These are phyloP conservation scores for Pelodytes ibericus DNA, from an alignment of 2,797 vertebrate species.

Conservation along the genomic window DNA sequence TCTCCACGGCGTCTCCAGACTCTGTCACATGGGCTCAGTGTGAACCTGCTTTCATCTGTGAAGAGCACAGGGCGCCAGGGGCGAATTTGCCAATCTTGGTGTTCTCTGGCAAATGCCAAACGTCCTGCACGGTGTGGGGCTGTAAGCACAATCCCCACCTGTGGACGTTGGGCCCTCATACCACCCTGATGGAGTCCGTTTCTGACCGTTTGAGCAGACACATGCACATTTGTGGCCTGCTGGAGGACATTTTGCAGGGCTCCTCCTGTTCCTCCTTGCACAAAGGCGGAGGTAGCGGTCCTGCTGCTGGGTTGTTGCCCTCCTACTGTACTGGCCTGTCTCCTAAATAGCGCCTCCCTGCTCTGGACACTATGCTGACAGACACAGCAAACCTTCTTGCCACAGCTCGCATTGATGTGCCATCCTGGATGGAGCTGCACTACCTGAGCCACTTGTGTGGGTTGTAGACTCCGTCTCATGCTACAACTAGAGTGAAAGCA, in stretches of 20 bases:
- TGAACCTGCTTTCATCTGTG: no score
- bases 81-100: background rate
- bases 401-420: no score
- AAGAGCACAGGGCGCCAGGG: background rate
- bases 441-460: no score
- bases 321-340: slow-evolving; percentile 13
- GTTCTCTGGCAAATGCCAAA: slow-evolving; percentile 9
- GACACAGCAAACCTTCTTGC: no score
- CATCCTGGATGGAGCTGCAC: no score
- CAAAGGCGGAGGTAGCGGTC: background rate
- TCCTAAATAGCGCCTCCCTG: slow-evolving; percentile 2
- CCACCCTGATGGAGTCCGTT: slow-evolving; percentile 12
- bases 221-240: slow-evolving; percentile 17
- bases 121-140: slow-evolving; percentile 1
- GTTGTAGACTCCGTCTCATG: no score
- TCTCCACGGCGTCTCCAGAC: no score
- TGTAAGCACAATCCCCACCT: slow-evolving; percentile 1
- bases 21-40: no score
- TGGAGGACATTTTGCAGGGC: slow-evolving; percentile 24
- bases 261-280: slow-evolving; percentile 18
- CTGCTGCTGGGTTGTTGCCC: background rate
- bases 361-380: background rate
- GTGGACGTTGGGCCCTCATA: slow-evolving; percentile 6
- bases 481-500: no score
- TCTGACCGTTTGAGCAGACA: background rate